Percentiles rank a stretch among this genome's conserved stretches.
phyloP scores from a whole-genome alignment of 2,797 vertebrate species.

The Apogon talboti region DNA sequence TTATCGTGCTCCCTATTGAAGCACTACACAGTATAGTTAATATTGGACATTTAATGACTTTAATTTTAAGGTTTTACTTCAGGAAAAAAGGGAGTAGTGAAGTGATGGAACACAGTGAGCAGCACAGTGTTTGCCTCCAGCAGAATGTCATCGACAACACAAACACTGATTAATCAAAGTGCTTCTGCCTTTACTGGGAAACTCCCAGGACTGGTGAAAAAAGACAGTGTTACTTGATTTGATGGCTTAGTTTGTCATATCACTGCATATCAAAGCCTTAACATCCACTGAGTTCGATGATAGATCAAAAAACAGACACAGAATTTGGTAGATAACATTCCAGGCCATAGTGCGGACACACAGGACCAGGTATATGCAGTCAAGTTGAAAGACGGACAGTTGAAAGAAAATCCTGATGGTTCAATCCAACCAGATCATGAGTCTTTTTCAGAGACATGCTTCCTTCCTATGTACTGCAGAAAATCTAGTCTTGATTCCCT shows the following conservation, averaged over 20 bases:
- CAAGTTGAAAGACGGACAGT: not conserved
- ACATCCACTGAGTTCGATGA: not conserved
- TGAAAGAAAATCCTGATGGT: not conserved
- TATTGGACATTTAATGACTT: too few species aligned
- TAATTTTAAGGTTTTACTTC: too few species aligned
- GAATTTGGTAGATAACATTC: too few species aligned
- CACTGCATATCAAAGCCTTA: not conserved
- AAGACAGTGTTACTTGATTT: not conserved
- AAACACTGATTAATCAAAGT: conserved; percentile 51
- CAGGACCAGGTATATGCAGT: not conserved
- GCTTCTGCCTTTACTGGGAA: conserved; percentile 40
- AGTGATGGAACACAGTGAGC: too few species aligned
- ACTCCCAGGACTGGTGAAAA: conserved; percentile 33
- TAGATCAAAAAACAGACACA: not conserved
- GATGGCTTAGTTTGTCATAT: conserved; percentile 9
- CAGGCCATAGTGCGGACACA: not conserved
- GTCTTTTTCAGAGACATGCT: too few species aligned
- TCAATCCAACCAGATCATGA: too few species aligned
- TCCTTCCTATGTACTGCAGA: too few species aligned
- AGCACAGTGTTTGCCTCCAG: conserved; percentile 33
- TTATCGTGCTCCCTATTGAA: too few species aligned
- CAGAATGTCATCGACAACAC: conserved; percentile 40
- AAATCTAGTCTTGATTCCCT: too few species aligned
- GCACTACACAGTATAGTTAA: too few species aligned
- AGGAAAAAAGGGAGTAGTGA: too few species aligned